phyloP scores from a whole-genome alignment of 2,888 invertebrate species.

The Melieria omissa region DNA sequence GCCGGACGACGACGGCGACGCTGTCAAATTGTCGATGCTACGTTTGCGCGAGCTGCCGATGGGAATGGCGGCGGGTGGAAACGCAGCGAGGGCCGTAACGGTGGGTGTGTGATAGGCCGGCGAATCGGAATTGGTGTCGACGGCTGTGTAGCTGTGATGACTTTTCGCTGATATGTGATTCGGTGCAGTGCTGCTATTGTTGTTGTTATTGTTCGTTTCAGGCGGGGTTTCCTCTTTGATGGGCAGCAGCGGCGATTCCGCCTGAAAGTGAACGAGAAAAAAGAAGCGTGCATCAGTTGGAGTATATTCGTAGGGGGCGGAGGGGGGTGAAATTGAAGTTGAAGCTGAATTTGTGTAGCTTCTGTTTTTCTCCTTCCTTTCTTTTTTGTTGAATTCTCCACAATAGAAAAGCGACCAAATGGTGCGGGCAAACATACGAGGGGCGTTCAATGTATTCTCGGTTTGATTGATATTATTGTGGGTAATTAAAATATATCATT shows the following conservation, averaged over 20 bases:
- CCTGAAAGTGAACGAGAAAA: conserved; percentile 49
- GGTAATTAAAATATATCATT: too few relatives aligned
- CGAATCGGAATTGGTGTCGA: conserved; percentile 32
- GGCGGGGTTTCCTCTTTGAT: conserved; percentile 49
- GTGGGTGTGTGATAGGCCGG: conserved; percentile 33
- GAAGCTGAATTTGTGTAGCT: too few relatives aligned
- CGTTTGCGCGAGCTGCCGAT: conserved; percentile 39
- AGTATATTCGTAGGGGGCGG: too few relatives aligned
- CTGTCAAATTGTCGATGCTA: conserved; percentile 38
- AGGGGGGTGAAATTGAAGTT: too few relatives aligned
- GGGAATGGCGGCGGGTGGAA: conserved; percentile 38
- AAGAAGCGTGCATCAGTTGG: too few relatives aligned
- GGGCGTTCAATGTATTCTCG: too few relatives aligned
- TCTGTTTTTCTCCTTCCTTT: too few relatives aligned
- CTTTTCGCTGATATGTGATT: conserved; percentile 55
- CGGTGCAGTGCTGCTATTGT: conserved; percentile 39
- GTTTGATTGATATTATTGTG: too few relatives aligned
- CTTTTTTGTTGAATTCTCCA: too few relatives aligned
- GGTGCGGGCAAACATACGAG: too few relatives aligned
- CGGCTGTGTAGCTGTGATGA: conserved; percentile 36
- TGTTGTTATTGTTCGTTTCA: conserved; percentile 41
- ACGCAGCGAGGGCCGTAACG: conserved; percentile 18
- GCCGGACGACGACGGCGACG: conserved; percentile 38
- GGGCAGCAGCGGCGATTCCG: conserved; percentile 62
- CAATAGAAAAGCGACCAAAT: too few relatives aligned